Percentiles rank a stretch among this genome's conserved stretches.
Evolutionary conservation across 2,797 vertebrate species (phyloP).

Genomic region (Philypnodon macrostomus): DNA sequence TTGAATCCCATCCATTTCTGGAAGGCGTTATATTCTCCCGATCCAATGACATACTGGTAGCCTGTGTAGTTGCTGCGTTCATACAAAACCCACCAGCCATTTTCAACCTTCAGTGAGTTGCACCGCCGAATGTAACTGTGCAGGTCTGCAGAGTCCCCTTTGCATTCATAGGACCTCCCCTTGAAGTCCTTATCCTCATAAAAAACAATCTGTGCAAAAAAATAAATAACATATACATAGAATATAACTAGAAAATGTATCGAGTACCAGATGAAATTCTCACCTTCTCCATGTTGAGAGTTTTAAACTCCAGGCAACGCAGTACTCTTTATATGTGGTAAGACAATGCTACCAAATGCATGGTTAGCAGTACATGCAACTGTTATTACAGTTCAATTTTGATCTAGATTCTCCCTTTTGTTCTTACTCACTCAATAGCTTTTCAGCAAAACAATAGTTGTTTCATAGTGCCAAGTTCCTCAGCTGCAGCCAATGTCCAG

Average conservation of each 20-base stretch:
- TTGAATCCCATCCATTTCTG: slow-evolving; percentile 61
- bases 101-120: slow-evolving; percentile 61
- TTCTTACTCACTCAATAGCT: slow-evolving; percentile 44
- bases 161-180: slow-evolving; percentile 67
- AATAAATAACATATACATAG: background rate
- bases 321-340: slow-evolving; percentile 52
- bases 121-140: slow-evolving; percentile 52
- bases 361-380: slow-evolving; percentile 41
- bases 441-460: slow-evolving; percentile 41
- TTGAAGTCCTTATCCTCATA: slow-evolving; percentile 63
- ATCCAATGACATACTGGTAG: slow-evolving; percentile 63
- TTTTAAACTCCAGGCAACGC: slow-evolving; percentile 13
- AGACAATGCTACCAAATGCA: slow-evolving; percentile 47
- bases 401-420: slow-evolving; percentile 48
- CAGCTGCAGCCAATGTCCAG: slow-evolving; percentile 4
- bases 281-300: slow-evolving; percentile 49
- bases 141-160: slow-evolving; percentile 50
- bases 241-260: background rate
- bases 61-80: slow-evolving; percentile 60
- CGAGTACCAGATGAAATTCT: slow-evolving; percentile 8
- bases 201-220: slow-evolving; percentile 42
- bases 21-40: slow-evolving; percentile 56
- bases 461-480: slow-evolving; percentile 41
- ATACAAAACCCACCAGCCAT: slow-evolving; percentile 66
- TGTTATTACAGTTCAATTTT: slow-evolving; percentile 53